Conservation (phyloP, 1,140 invertebrate species). For the Arctopsyche grandis region DNA sequence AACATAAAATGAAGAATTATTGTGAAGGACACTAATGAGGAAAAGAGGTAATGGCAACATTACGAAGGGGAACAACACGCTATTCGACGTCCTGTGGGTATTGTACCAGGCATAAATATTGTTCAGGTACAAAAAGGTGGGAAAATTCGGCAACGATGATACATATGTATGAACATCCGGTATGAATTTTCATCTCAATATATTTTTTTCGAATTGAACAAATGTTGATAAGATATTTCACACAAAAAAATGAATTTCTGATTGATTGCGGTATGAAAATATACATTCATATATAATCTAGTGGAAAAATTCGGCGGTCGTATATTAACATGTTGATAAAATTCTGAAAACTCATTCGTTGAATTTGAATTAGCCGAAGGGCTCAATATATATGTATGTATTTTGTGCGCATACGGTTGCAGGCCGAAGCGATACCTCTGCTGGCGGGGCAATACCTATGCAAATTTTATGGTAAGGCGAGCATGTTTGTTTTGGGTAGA, state of each 20-base stretch:
- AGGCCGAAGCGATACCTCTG: conserved; percentile 20
- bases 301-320: too few relatives aligned
- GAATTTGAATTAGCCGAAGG: conserved; percentile 16
- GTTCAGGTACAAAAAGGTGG: neutral
- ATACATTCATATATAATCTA: too few relatives aligned
- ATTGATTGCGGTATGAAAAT: too few relatives aligned
- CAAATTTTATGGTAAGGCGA: conserved; percentile 47
- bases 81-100: conserved; percentile 28
- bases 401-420: neutral
- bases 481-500: conserved; percentile 43
- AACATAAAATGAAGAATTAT: conserved; percentile 42
- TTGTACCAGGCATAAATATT: conserved; percentile 6
- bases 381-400: conserved; percentile 1
- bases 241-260: too few relatives aligned
- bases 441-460: conserved; percentile 43
- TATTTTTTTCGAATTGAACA: neutral
- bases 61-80: conserved; percentile 32
- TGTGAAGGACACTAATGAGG: conserved; percentile 37
- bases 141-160: neutral
- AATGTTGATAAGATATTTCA: too few relatives aligned
- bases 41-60: conserved; percentile 43
- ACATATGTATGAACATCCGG: too few relatives aligned
- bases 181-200: neutral
- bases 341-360: conserved; percentile 15
- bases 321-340: neutral